Conservation (phyloP, 1,140 invertebrate genomes). For the Venturia canescens region DNA sequence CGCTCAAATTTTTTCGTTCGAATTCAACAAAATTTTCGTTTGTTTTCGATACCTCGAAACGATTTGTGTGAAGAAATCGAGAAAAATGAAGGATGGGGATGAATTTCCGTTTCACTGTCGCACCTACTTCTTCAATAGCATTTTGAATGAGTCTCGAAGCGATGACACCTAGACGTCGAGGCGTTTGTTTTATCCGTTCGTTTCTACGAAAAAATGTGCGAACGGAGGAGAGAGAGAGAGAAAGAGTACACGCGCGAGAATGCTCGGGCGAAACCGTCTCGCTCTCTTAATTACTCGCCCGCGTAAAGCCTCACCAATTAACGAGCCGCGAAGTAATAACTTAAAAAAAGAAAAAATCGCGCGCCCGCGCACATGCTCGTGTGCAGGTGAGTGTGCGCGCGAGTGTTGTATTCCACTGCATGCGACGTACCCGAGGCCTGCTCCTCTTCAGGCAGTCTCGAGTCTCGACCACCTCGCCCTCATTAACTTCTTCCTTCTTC, state of each 20-base stretch:
- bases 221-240: not conserved
- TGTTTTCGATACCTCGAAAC: no score
- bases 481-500: conserved; percentile 22
- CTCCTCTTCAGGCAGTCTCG: conserved; percentile 20
- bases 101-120: no score
- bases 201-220: not conserved
- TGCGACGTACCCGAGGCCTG: not conserved
- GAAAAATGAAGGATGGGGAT: no score
- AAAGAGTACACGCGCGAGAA: not conserved
- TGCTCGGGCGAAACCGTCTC: conserved; percentile 3
- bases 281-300: conserved; percentile 48
- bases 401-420: not conserved
- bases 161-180: not conserved
- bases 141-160: no score
- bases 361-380: not conserved
- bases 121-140: no score
- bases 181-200: not conserved
- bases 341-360: conserved; percentile 7
- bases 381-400: not conserved
- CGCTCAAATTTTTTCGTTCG: no score
- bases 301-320: conserved; percentile 48
- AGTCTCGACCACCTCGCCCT: conserved; percentile 23
- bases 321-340: conserved; percentile 42
- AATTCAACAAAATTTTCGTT: no score
- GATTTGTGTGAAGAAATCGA: no score